Conservation (phyloP, 2,888 invertebrate genomes). For the Stratiomys singularior region DNA sequence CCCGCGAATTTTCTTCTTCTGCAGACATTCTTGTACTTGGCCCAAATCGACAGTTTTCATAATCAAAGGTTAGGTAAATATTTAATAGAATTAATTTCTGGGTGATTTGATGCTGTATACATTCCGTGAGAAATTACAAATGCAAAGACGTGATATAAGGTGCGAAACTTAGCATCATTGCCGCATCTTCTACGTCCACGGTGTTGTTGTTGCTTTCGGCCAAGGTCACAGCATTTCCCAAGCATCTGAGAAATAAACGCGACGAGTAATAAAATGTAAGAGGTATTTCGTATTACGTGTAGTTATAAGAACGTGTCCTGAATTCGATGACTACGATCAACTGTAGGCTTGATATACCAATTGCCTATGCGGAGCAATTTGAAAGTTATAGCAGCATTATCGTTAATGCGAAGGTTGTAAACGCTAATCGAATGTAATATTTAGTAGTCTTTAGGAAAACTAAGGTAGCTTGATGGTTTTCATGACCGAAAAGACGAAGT, state of each 20-base stretch:
- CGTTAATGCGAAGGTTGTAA: not conserved
- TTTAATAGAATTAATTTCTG: constrained; percentile 31
- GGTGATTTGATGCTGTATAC: constrained; percentile 17
- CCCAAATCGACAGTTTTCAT: not conserved
- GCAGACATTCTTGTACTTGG: not conserved
- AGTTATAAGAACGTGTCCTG: constrained; percentile 21
- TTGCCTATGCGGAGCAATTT: not conserved
- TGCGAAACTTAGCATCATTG: not conserved
- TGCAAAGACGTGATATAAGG: constrained; percentile 18
- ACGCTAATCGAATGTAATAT: not conserved
- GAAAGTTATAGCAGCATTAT: not conserved
- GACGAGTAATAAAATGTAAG: constrained; percentile 55
- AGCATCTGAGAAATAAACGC: constrained; percentile 57
- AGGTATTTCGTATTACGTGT: not conserved
- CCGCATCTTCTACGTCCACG: too few relatives aligned
- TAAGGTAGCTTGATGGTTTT: not conserved
- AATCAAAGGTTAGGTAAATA: not conserved
- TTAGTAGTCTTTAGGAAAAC: not conserved
- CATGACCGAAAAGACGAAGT: not conserved
- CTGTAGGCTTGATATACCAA: not conserved
- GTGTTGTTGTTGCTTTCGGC: not conserved
- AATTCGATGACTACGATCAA: constrained; percentile 14
- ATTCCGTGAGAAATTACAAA: not conserved
- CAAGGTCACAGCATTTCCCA: not conserved
- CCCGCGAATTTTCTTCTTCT: not conserved